Evolutionary conservation across 2,113 vertebrate genomes (phyloP), one percentile per base, ranked within the genome.

Genomic region (Corythornis vintsioides): DNA sequence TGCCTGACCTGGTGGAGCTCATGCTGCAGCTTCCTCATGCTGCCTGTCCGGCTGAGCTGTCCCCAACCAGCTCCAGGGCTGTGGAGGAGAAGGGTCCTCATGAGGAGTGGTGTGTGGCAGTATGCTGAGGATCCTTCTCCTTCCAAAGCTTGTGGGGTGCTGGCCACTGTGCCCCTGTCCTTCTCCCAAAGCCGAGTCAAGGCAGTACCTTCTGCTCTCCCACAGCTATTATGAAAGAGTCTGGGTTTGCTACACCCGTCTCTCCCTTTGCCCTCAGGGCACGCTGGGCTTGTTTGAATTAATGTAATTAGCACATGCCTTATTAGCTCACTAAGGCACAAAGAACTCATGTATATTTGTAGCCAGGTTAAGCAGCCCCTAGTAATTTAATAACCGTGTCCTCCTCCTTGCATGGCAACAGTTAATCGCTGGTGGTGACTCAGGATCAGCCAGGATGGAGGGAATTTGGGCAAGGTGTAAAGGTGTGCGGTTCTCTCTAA

Each of bases 251-350:
- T 79, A 40, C 42, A 8, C 69, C 56, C 81, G 61, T 79, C 78
- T 88, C 70, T 94, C 71, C 43, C 69, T 86, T 88, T 95, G 92
- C 86, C 95, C 96, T 86, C 57, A 17, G 91, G 93, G 90, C 84
- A 59, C 10, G 15, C 91, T 65, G 83, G 70, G 73, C 93, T 94
- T 89, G 93, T 96, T 86, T 92, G 93, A 96, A 96, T 97, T 96
- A 94, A 95, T 95, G 84, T 88, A 96, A 97, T 95, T 96, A 94
- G 92, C 86, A 91, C 94, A 94, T 91, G 96, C 84, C 70, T 95
- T 95, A 91, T 96, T 97, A 95, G 93, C 80, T 96, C 95, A 91
- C 93, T 90, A 95, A 93, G 93, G 93, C 93, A 91, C 87, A 96
- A 95, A 94, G 89, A 90, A 76, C 75, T 92, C 76, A 6, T 86